Evolutionary conservation across 1,140 invertebrate genomes (phyloP), one percentile per base, ranked within the genome.

Genomic region (Drosophila truncata): DNA sequence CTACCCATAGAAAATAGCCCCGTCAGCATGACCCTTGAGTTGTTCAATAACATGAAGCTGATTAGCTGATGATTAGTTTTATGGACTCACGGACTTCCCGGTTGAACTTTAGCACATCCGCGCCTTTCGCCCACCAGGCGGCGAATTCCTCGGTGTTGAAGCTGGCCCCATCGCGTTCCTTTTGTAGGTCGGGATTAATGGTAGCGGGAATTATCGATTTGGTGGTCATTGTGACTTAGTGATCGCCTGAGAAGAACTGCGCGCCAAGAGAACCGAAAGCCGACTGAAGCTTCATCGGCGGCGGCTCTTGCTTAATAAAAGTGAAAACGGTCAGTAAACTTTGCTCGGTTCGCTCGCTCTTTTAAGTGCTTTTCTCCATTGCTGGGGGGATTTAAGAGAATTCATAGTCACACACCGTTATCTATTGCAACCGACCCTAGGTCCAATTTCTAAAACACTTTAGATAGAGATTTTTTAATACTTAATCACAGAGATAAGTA

Each of bases 81-180:
- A 23, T 65, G 31, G 41, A 82, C 86, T 86, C 76, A 92, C 91
- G 79, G 18, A 91, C 14, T 35, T 63, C 65, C 29, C 91, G 60
- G 33, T 82, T 95, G 85, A 95, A 94, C 55, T 93, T 92, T 1
- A 97, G 97, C 93, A 96, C 96, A 33, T 96, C 94, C 62, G 93
- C 87, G 25, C 95, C 95, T 8, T 97, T 97, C 93, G 98, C 96
- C 42, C 98, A 93, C 54, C 97, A 94, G 92, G 96, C 92, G 0
- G 96, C 97, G 59, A 98, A 93, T 93, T 98, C 97, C 65, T 93
- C 92, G 4, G 95, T 93, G 87, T 96, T 94, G 87, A 98, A 97
- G 4, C 94, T 96, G 77, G 96, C 97, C 77, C 94, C 95, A 58
- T 95, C 93, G 60, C 97, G 94, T 93, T 98, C 97, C 67, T 94